Evolutionary conservation across 2,797 vertebrate genomes (phyloP).

Genomic region (Gallirallus australis): DNA sequence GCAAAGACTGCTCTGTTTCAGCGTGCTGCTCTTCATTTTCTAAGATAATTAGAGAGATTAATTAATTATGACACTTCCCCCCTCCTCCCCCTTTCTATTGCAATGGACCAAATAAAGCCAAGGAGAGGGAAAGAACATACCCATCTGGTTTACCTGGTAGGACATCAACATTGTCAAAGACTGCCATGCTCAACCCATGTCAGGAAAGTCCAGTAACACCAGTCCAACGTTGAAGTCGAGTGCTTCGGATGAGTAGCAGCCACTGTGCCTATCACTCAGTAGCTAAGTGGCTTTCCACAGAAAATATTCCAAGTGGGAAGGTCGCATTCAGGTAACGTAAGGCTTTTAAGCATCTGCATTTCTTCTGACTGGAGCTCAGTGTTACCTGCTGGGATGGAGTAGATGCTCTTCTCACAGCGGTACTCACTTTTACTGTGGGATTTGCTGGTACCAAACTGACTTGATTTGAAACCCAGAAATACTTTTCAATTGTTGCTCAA

Average conservation of each 20-base stretch:
- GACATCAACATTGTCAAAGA: rapidly evolving
- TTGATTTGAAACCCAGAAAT: neutral
- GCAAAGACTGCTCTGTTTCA: neutral
- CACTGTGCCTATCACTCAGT: rapidly evolving
- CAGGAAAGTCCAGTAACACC: neutral
- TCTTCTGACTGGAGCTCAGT: neutral
- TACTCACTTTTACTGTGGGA: neutral
- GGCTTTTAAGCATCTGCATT: neutral
- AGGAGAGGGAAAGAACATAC: neutral
- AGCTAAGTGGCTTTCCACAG: neutral
- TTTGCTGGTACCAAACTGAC: neutral
- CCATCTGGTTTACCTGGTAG: neutral
- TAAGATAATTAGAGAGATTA: neutral
- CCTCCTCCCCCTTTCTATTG: neutral
- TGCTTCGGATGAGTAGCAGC: neutral
- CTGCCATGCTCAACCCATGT: neutral
- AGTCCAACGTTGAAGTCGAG: neutral
- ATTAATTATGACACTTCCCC: rapidly evolving
- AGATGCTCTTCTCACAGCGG: neutral
- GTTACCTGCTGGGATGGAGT: neutral
- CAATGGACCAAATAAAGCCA: neutral
- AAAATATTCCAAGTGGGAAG: neutral
- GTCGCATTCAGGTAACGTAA: rapidly evolving
- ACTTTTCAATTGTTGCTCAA: neutral
- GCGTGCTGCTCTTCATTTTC: neutral